A percentile compares a stretch with the other conserved stretches of the same genome.
Conservation (phyloP, 1,140 invertebrate species). For the Adelges cooleyi region DNA sequence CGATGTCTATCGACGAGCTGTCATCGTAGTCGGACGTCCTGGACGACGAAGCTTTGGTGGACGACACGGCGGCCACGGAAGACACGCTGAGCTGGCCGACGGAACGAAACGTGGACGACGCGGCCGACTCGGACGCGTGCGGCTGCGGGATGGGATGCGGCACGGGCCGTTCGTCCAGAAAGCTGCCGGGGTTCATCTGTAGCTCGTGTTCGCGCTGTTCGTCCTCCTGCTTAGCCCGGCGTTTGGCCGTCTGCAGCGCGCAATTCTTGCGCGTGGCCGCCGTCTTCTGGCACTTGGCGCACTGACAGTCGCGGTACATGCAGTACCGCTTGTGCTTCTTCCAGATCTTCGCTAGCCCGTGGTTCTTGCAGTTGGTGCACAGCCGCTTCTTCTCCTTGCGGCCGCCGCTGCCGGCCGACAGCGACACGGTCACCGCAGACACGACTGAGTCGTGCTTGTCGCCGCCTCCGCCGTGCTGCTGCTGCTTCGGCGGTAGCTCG, state of each 20-base stretch:
- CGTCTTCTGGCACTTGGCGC: slow-evolving; percentile 12
- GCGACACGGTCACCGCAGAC: no score
- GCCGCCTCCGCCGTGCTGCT: not conserved
- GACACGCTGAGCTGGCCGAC: not conserved
- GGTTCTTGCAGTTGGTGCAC: slow-evolving; percentile 20
- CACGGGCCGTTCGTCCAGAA: slow-evolving; percentile 1
- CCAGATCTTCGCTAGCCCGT: slow-evolving; percentile 10
- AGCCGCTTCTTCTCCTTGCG: slow-evolving; percentile 7
- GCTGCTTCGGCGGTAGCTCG: not conserved
- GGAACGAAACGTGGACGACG: not conserved
- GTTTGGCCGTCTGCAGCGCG: slow-evolving; percentile 20
- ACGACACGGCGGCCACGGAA: not conserved
- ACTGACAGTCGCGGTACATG: slow-evolving; percentile 12
- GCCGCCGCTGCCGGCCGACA: not conserved
- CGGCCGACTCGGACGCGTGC: not conserved
- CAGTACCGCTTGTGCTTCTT: slow-evolving; percentile 24
- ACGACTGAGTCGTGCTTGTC: not conserved
- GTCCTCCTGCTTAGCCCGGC: slow-evolving; percentile 8
- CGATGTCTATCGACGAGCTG: not conserved
- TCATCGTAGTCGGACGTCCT: slow-evolving; percentile 11
- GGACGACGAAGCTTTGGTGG: not conserved
- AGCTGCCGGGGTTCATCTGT: slow-evolving; percentile 1
- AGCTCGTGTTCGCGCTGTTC: slow-evolving; percentile 23
- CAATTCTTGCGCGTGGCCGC: slow-evolving; percentile 22
- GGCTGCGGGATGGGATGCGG: not conserved